These are phyloP conservation scores for Siniperca chuatsi DNA, from an alignment of 2,113 vertebrate genomes.

Conservation along the genomic window DNA sequence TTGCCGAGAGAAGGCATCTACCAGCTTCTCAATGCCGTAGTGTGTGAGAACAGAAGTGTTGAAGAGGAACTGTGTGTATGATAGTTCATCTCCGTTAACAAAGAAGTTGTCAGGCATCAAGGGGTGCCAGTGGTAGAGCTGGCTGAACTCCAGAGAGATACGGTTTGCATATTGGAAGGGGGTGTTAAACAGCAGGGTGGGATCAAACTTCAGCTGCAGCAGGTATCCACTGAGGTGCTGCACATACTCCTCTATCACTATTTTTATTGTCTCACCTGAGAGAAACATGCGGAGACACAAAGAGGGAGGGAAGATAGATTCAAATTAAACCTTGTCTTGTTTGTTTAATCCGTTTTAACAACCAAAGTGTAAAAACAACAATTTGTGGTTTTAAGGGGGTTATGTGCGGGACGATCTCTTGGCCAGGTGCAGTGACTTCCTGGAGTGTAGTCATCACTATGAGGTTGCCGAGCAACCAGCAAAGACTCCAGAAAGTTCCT, in stretches of 20 bases:
- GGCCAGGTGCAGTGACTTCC: background rate
- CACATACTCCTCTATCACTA: constrained; percentile 96
- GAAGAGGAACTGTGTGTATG: constrained; percentile 92
- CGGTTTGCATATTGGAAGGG: constrained; percentile 96
- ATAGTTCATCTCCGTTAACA: constrained; percentile 85
- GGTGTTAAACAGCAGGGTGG: constrained; percentile 87
- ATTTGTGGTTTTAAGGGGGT: background rate
- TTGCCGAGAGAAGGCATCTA: constrained; percentile 92
- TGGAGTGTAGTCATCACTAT: background rate
- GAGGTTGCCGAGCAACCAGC: background rate
- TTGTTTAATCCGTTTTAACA: background rate
- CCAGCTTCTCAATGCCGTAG: constrained; percentile 91
- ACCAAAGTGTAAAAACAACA: background rate
- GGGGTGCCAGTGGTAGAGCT: constrained; percentile 98
- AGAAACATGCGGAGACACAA: constrained; percentile 9
- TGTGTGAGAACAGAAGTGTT: constrained; percentile 90
- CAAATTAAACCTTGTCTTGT: background rate
- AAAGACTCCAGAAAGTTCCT: background rate
- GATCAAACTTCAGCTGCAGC: constrained; percentile 93
- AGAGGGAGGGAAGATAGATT: background rate
- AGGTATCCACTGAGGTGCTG: constrained; percentile 97
- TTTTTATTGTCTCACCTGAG: constrained; percentile 95
- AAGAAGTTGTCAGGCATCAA: constrained; percentile 94
- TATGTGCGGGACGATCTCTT: background rate
- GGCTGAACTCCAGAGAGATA: constrained; percentile 94